Evolutionary conservation across 2,797 vertebrate genomes (phyloP).

Genomic region (Pangasius sanitwongsei): DNA sequence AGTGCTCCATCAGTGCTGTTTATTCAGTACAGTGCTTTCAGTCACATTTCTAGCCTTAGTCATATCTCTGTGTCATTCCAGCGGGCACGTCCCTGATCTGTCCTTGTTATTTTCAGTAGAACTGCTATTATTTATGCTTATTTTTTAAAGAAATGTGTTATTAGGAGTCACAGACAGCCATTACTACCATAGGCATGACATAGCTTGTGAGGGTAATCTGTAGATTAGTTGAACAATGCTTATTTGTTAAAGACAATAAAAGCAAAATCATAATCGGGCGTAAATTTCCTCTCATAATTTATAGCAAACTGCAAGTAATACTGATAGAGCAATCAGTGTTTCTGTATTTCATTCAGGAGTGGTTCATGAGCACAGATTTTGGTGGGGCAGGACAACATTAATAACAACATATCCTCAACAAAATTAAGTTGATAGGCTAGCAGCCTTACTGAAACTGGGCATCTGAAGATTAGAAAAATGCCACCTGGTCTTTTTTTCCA

Average conservation of each 20-base stretch:
- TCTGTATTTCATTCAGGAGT: neutral
- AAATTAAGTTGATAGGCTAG: neutral
- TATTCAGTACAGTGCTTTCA: slow-evolving; percentile 38
- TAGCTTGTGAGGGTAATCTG: neutral
- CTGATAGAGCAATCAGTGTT: neutral
- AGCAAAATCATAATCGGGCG: neutral
- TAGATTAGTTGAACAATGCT: neutral
- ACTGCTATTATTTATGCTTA: neutral
- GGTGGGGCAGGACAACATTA: neutral
- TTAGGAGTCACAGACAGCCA: neutral
- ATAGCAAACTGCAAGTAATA: neutral
- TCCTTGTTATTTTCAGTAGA: neutral
- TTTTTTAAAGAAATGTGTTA: neutral
- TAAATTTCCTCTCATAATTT: neutral
- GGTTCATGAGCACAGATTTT: neutral
- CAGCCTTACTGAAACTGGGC: neutral
- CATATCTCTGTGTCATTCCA: slow-evolving; percentile 20
- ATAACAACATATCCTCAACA: neutral
- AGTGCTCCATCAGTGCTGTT: slow-evolving; percentile 48
- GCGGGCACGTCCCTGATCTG: neutral
- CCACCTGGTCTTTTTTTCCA: neutral
- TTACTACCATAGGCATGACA: neutral
- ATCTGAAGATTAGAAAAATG: neutral
- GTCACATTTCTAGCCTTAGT: slow-evolving; percentile 12
- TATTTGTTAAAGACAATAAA: neutral